A percentile compares a stretch with the other conserved stretches of the same genome.
phyloP scores from a whole-genome alignment of 2,113 vertebrate species.

The Pseudonaja textilis region DNA sequence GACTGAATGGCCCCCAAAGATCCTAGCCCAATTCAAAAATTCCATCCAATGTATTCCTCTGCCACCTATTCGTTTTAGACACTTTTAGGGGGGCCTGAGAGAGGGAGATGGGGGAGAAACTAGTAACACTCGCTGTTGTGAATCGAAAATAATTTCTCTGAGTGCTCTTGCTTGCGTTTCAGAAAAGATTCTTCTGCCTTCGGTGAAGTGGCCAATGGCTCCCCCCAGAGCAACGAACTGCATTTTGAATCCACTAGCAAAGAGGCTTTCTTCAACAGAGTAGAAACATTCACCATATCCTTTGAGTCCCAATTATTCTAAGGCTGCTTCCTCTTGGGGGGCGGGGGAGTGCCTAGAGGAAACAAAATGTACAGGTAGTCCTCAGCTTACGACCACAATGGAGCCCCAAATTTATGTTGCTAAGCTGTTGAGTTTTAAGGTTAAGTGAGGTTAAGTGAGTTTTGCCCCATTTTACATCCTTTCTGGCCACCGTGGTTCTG shows the following conservation, averaged over 20 bases:
- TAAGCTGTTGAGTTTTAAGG: background rate
- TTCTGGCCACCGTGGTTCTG: background rate
- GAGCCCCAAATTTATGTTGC: background rate
- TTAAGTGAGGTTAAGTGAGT: background rate
- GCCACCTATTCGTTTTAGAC: background rate
- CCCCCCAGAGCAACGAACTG: slow-evolving; percentile 45
- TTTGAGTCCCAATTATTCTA: slow-evolving; percentile 54
- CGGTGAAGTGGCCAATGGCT: slow-evolving; percentile 52
- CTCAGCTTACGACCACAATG: background rate
- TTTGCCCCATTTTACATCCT: too few relatives aligned
- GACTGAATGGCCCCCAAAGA: background rate
- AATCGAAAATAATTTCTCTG: background rate
- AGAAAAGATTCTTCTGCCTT: slow-evolving; percentile 58
- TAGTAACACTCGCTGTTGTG: accelerated
- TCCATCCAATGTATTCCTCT: background rate
- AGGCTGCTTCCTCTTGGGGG: background rate
- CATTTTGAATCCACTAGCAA: slow-evolving; percentile 84
- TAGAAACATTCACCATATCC: slow-evolving; percentile 96
- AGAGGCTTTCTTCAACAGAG: slow-evolving; percentile 88
- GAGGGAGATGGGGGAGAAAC: background rate
- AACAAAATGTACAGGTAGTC: background rate
- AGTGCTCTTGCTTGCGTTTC: slow-evolving; percentile 19
- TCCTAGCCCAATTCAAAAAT: background rate
- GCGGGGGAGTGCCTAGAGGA: too few relatives aligned
- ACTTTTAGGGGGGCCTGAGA: background rate